Conservation (phyloP, 2,888 invertebrate genomes). For the Pollenia griseotomentosa region DNA sequence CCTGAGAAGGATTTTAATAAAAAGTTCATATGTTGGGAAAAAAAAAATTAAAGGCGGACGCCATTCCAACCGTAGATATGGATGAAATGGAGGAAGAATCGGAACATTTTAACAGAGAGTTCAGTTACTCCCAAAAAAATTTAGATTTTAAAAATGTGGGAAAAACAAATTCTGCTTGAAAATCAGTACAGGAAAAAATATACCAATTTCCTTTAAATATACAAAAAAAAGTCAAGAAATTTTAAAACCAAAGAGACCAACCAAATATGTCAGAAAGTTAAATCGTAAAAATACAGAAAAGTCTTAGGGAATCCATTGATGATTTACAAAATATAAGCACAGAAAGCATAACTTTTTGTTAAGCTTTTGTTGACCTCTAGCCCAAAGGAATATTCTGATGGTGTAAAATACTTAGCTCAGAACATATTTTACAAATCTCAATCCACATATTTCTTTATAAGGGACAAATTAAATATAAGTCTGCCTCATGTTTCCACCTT, state of each 20-base stretch:
- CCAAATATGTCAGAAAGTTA: neutral
- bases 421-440: neutral
- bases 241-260: neutral
- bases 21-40: neutral
- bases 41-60: neutral
- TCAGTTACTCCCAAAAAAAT: too few relatives aligned
- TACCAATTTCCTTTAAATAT: neutral
- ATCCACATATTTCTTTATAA: neutral
- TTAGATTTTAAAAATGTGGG: neutral
- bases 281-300: neutral
- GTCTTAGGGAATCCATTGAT: neutral
- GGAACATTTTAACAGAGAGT: too few relatives aligned
- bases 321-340: neutral
- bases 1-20: slow-evolving; percentile 13
- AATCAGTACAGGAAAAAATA: neutral
- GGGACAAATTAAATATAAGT: neutral
- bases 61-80: neutral
- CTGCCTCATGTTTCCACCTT: slow-evolving; percentile 12
- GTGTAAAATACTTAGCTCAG: neutral
- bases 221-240: neutral
- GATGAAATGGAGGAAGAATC: neutral
- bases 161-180: neutral
- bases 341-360: slow-evolving; percentile 7
- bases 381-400: neutral
- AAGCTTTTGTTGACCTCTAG: neutral